phyloP scores from a whole-genome alignment of 2,888 invertebrate species.

The Augiades crinisus region DNA sequence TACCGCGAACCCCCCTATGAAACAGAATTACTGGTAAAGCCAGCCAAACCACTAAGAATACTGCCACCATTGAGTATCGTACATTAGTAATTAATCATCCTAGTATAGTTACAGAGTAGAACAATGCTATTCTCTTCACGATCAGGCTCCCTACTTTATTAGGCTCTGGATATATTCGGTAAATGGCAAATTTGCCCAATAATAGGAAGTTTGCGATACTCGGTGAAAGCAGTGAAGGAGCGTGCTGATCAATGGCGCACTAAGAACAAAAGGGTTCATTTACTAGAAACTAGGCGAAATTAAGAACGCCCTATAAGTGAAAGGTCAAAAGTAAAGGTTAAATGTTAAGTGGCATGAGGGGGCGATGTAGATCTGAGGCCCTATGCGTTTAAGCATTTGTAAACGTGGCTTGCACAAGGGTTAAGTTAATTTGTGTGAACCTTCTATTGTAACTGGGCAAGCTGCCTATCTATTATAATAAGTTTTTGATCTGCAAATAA shows the following conservation, averaged over 20 bases:
- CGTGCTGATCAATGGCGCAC: constrained; percentile 54
- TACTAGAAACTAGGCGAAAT: constrained; percentile 66
- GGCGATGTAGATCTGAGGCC: constrained; percentile 29
- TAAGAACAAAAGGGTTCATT: constrained; percentile 73
- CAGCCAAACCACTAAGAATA: too few species aligned
- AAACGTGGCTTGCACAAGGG: neutral
- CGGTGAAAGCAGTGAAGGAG: constrained; percentile 63
- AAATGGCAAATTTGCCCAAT: constrained; percentile 63
- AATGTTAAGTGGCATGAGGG: constrained; percentile 48
- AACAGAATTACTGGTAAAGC: too few species aligned
- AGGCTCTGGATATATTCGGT: constrained; percentile 57
- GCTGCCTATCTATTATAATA: neutral
- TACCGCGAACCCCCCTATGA: too few species aligned
- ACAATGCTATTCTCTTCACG: constrained; percentile 56
- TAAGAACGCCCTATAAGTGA: constrained; percentile 66
- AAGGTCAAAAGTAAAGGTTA: constrained; percentile 76
- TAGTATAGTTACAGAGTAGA: constrained; percentile 43
- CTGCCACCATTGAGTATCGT: constrained; percentile 7
- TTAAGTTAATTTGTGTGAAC: neutral
- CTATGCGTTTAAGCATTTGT: neutral
- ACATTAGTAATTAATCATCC: constrained; percentile 49
- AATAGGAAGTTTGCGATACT: constrained; percentile 68
- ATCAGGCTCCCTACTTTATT: constrained; percentile 55
- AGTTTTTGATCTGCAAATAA: too few species aligned
- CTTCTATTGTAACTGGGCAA: neutral